Conservation (phyloP, 2,113 vertebrate genomes). For the Hippopotamus amphibius region DNA sequence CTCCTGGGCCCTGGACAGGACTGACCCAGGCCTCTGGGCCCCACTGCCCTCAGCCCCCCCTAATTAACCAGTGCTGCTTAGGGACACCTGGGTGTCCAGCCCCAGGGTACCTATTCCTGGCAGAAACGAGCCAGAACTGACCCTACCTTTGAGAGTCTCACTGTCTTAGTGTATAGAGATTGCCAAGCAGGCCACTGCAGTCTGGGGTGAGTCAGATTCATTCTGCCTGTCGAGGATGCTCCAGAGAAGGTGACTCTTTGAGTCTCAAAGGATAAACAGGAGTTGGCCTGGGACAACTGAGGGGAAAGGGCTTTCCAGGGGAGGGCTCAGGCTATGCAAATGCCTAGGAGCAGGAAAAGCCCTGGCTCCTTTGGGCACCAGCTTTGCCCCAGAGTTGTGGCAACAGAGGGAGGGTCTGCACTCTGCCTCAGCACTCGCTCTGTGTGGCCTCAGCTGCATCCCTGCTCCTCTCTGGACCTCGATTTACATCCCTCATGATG, state of each 20-base stretch:
- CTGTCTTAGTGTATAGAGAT: background rate
- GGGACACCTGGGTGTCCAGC: background rate
- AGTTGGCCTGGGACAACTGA: background rate
- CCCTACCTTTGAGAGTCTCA: background rate
- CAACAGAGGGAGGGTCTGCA: background rate
- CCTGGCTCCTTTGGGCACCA: too few relatives aligned
- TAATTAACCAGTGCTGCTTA: constrained; percentile 19
- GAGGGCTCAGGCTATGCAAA: background rate
- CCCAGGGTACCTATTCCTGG: background rate
- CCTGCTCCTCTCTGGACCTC: background rate
- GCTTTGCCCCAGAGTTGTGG: background rate
- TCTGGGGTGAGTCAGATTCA: background rate
- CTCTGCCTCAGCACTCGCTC: background rate
- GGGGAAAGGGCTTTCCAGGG: background rate
- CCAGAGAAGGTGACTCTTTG: background rate
- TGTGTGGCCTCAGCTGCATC: background rate
- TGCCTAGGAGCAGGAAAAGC: background rate
- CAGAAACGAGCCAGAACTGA: background rate
- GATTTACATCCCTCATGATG: background rate
- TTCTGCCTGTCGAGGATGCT: background rate
- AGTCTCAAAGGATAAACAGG: background rate
- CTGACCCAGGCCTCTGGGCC: background rate
- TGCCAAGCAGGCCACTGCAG: background rate
- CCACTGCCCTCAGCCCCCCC: background rate
- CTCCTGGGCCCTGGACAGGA: constrained; percentile 37